Base-by-base conservation (phyloP, 2,888 invertebrate genomes). In the Nephrotoma appendiculata region DNA sequence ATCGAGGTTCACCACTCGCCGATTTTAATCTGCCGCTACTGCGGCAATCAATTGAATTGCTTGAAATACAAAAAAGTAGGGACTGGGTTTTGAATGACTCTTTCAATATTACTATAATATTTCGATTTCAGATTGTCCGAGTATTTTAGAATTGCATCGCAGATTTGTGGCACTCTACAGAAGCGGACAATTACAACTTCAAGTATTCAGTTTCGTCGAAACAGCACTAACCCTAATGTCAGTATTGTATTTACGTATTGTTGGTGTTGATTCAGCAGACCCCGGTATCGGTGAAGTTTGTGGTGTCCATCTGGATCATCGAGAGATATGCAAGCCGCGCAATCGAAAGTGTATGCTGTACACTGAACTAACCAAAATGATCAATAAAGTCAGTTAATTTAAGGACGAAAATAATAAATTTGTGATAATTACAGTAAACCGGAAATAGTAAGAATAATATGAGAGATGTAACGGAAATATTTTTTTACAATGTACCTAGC, bases 271-370 rank as follows among this genome's bases (percentile, higher is more conserved):
- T 89, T 96, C 96, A 1, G 96, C 91, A 96, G 97, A 97, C 93
- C 96, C 96, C 0, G 96, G 96, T 12, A 93, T 96, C 87, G 97
- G 97, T 1, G 93, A 94, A 41, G 93, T 95, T 86, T 94, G 94
- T 89, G 95, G 95, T 41, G 94, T 97, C 12, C 94, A 95, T 0
- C 92, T 96, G 86, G 96, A 97, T 91, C 97, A 98, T 92, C 92
- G 97, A 83, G 96, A 96, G 91, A 96, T 97, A 87, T 97, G 97
- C 92, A 98, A 98, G 90, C 97, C 97, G 0, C 93, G 95, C 71
- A 94, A 94, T 89, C 92, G 95, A 41, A 91, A 92, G 86, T 96
- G 96, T 89, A 93, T 94, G 87, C 91, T 96, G 3, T 96, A 96
- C 91, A 93, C 92, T 85, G 94, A 95, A 90, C 91, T 96, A 52